phyloP scores from a whole-genome alignment of 2,797 vertebrate genomes.

The Rhynchonycteris naso region DNA sequence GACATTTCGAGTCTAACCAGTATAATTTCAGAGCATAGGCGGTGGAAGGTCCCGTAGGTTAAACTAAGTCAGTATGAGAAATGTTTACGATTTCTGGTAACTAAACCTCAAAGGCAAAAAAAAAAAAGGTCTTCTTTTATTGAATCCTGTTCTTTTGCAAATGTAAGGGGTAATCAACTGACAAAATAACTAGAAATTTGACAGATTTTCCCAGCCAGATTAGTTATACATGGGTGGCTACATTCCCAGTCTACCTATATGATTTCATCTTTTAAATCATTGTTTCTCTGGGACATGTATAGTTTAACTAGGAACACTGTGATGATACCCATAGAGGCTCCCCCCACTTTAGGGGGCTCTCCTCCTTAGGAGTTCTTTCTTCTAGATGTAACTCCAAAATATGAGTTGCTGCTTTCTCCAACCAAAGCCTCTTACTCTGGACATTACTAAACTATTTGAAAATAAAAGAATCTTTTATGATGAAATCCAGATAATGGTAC shows the following conservation, averaged over 20 bases:
- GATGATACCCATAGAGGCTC: not conserved
- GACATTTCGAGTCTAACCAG: not conserved
- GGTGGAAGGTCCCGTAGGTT: not conserved
- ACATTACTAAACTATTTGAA: not conserved
- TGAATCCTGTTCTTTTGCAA: slow-evolving; percentile 1
- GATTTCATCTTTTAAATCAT: not conserved
- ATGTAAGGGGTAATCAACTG: not conserved
- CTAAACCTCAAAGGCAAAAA: not conserved
- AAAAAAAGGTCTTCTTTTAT: not conserved
- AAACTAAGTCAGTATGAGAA: not conserved
- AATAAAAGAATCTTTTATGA: not conserved
- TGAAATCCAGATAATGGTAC: not conserved
- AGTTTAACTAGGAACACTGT: not conserved
- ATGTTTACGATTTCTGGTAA: not conserved
- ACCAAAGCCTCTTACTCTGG: not conserved
- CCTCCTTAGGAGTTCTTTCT: not conserved
- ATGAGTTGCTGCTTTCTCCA: not conserved
- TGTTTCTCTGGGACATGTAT: not conserved
- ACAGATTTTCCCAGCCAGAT: not conserved
- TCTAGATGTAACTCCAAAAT: not conserved
- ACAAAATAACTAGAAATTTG: not conserved
- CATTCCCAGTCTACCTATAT: not conserved
- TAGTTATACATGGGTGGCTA: not conserved
- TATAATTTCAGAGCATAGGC: too few species aligned
- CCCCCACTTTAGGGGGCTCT: not conserved